Conservation (phyloP, 2,888 invertebrate genomes). For the Nemotelus nigrinus region DNA sequence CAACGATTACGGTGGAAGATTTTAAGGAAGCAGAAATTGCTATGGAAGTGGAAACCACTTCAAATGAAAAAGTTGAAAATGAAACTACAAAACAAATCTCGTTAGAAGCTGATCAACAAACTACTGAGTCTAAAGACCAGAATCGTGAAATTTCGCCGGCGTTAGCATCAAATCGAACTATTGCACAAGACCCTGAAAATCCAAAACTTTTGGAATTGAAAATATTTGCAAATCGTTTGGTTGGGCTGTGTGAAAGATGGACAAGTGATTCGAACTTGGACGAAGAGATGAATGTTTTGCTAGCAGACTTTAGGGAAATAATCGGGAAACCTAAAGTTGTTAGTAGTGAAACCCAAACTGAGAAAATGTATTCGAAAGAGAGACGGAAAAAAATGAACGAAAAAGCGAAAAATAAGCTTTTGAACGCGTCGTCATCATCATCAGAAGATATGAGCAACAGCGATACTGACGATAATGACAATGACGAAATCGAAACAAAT, state of each 20-base stretch:
- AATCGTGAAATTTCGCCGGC: too few species aligned
- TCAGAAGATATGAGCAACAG: slow-evolving; percentile 1
- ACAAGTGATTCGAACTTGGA: slow-evolving; percentile 4
- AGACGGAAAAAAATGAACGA: slow-evolving; percentile 54
- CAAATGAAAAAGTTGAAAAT: too few species aligned
- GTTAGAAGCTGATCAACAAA: too few species aligned
- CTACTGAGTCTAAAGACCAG: too few species aligned
- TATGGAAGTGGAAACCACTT: too few species aligned
- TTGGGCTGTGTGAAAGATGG: neutral
- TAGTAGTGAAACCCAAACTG: slow-evolving; percentile 53
- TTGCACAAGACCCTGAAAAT: neutral
- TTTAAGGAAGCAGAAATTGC: too few species aligned
- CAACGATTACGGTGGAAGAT: too few species aligned
- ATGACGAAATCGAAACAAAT: neutral
- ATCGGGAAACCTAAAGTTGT: slow-evolving; percentile 42
- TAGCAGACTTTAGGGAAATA: slow-evolving; percentile 52
- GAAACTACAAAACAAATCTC: too few species aligned
- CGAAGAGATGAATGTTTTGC: slow-evolving; percentile 53
- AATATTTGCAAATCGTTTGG: slow-evolving; percentile 10
- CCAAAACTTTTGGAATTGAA: slow-evolving; percentile 23
- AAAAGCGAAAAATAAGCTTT: slow-evolving; percentile 54
- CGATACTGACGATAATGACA: slow-evolving; percentile 10
- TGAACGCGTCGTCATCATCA: slow-evolving; percentile 44
- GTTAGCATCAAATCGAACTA: neutral
- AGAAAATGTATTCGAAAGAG: slow-evolving; percentile 49